Percentiles rank a stretch among this genome's conserved stretches.
Evolutionary conservation across 2,888 invertebrate species (phyloP).

Genomic region (Tipula lateralis): DNA sequence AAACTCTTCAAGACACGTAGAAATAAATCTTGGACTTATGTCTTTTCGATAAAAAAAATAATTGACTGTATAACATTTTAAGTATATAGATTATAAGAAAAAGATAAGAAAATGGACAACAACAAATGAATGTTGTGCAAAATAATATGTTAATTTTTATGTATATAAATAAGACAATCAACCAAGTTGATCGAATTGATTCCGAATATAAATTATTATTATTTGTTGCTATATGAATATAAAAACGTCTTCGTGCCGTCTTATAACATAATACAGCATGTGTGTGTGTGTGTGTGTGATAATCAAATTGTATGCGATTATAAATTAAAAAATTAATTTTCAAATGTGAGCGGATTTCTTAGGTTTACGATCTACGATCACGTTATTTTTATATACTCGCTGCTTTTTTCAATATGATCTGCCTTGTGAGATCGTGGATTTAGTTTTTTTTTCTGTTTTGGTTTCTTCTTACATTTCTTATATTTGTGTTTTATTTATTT

Average conservation of each 20-base stretch:
- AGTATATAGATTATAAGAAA: conserved; percentile 6
- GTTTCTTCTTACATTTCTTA: too few species aligned
- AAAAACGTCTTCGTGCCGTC: not conserved
- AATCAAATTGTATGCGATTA: not conserved
- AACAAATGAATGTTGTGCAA: not conserved
- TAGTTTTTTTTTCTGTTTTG: not conserved
- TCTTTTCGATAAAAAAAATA: not conserved
- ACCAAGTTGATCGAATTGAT: conserved; percentile 24
- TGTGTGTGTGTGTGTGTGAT: not conserved
- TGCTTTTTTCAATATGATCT: not conserved
- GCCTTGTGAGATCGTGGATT: not conserved
- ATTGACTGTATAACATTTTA: conserved; percentile 19
- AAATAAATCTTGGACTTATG: not conserved
- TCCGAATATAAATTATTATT: conserved; percentile 6
- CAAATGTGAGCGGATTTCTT: not conserved
- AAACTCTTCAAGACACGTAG: not conserved
- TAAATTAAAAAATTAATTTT: conserved; percentile 4
- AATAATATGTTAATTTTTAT: conserved; percentile 24
- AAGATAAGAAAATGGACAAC: not conserved
- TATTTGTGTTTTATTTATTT: not conserved
- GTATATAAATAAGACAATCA: not conserved
- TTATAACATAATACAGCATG: not conserved
- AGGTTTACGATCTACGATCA: not conserved
- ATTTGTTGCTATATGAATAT: not conserved
- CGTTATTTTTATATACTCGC: not conserved